These are phyloP conservation scores for Mugil cephalus DNA, from an alignment of 2,113 vertebrate genomes.

Conservation along the genomic window DNA sequence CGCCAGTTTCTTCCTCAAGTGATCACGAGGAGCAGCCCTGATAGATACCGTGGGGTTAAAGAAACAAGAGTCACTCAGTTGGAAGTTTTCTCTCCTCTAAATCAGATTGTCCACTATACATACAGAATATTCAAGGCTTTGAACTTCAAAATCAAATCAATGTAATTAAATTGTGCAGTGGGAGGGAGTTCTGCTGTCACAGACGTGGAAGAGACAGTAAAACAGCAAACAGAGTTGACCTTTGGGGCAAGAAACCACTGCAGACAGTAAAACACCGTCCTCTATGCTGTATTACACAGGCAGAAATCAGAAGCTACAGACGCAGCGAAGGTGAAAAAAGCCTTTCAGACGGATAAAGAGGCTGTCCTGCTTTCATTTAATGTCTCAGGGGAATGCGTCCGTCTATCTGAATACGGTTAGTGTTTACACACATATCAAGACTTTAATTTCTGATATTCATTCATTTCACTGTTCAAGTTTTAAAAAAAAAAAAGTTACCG, in stretches of 20 bases:
- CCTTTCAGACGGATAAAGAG: no score
- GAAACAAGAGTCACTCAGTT: neutral
- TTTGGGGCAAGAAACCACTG: neutral
- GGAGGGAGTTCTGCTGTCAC: neutral
- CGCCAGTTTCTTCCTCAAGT: neutral
- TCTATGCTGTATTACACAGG: no score
- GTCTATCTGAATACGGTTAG: no score
- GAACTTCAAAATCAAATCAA: neutral
- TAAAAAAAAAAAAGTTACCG: neutral
- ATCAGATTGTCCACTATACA: neutral
- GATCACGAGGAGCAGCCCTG: neutral
- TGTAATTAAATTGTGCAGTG: neutral
- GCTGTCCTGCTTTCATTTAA: no score
- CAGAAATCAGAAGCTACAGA: no score
- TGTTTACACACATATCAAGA: no score
- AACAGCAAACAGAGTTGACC: slow-evolving; percentile 1
- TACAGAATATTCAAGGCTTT: no score
- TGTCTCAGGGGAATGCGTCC: no score
- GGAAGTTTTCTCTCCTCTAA: neutral
- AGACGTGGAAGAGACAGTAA: neutral
- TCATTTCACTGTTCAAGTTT: no score
- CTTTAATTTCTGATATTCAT: no score
- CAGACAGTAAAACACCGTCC: no score
- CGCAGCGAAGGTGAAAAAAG: no score
- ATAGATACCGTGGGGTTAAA: neutral